A percentile compares a stretch with the other conserved stretches of the same genome.
Evolutionary conservation across 2,113 vertebrate species (phyloP).

Genomic region (Rattus rattus): DNA sequence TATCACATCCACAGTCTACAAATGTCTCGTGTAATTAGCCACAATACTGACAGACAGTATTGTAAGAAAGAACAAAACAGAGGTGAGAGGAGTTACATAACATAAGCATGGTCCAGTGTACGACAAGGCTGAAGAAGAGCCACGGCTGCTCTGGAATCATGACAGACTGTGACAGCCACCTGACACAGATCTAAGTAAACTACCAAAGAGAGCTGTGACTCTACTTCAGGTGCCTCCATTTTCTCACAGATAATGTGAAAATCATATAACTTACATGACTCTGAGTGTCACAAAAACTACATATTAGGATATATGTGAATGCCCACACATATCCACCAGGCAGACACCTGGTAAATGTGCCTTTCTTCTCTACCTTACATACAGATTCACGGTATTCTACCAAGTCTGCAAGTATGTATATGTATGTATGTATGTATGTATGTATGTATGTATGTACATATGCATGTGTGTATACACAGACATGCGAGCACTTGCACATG

Average conservation of each 20-base stretch:
- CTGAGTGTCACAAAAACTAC: neutral
- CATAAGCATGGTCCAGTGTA: neutral
- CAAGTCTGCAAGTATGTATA: neutral
- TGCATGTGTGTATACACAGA: too few relatives aligned
- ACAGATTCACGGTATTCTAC: neutral
- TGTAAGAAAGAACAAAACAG: neutral
- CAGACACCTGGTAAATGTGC: neutral
- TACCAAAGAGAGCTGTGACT: neutral
- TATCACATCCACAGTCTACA: neutral
- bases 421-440: too few relatives aligned
- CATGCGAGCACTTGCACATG: too few relatives aligned
- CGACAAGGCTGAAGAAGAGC: neutral
- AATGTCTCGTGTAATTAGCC: slow-evolving; percentile 47
- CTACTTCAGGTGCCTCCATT: neutral
- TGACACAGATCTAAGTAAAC: neutral
- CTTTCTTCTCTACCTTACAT: neutral
- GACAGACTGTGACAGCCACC: neutral
- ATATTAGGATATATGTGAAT: neutral
- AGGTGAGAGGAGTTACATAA: neutral
- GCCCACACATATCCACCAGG: neutral
- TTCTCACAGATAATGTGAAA: neutral
- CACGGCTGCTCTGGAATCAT: neutral
- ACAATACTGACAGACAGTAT: neutral
- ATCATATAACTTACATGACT: neutral
- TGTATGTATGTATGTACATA: too few relatives aligned